These are phyloP conservation scores for Apamea anceps DNA, from an alignment of 2,888 invertebrate genomes.

Conservation along the genomic window DNA sequence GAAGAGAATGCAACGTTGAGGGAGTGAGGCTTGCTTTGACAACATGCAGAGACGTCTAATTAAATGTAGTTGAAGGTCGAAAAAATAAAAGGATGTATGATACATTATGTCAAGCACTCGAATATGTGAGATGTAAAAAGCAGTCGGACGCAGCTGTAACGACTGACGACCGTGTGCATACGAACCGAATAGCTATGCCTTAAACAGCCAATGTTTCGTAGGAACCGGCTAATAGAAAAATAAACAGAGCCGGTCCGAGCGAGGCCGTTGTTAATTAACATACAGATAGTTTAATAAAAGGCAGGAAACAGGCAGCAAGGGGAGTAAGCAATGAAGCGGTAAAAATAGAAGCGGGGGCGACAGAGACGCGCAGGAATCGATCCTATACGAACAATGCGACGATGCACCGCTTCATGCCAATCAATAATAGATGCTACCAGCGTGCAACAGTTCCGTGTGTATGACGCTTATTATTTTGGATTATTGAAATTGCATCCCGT, in stretches of 20 bases:
- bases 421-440: slow-evolving; percentile 83
- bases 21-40: slow-evolving; percentile 83
- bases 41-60: slow-evolving; percentile 87
- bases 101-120: slow-evolving; percentile 60
- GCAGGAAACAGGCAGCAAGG: slow-evolving; percentile 89
- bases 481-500: slow-evolving; percentile 52
- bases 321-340: slow-evolving; percentile 90
- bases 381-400: slow-evolving; percentile 83
- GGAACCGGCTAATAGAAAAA: slow-evolving; percentile 85
- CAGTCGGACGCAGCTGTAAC: slow-evolving; percentile 65
- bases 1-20: slow-evolving; percentile 79
- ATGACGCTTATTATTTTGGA: slow-evolving; percentile 40
- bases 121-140: slow-evolving; percentile 57
- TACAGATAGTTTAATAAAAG: slow-evolving; percentile 90
- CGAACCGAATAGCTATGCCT: slow-evolving; percentile 73
- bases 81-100: slow-evolving; percentile 82
- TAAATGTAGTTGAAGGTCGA: slow-evolving; percentile 88
- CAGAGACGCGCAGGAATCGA: slow-evolving; percentile 86
- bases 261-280: slow-evolving; percentile 90
- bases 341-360: slow-evolving; percentile 89
- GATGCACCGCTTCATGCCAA: slow-evolving; percentile 83
- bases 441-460: slow-evolving; percentile 61
- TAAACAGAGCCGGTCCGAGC: slow-evolving; percentile 83
- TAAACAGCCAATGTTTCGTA: slow-evolving; percentile 81
- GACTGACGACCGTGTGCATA: slow-evolving; percentile 58